Conservation (phyloP, 2,888 invertebrate species). For the Lissocephala sabroskyi region DNA sequence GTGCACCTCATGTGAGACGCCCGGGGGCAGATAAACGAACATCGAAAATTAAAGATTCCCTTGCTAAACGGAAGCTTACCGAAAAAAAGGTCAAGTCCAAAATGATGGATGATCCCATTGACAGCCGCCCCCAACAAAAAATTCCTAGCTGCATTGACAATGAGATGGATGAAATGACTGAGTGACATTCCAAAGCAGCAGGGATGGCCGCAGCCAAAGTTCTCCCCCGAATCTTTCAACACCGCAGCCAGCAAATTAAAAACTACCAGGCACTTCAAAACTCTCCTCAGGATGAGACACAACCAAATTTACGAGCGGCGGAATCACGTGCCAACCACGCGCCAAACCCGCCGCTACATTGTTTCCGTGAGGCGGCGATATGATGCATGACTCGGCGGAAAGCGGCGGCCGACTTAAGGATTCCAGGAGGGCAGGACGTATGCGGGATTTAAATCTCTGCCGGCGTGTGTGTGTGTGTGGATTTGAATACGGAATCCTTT, state of each 20-base stretch:
- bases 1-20: slow-evolving; percentile 35
- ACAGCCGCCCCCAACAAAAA: slow-evolving; percentile 1
- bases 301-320: slow-evolving; percentile 70
- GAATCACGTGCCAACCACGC: slow-evolving; percentile 73
- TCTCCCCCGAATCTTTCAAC: slow-evolving; percentile 59
- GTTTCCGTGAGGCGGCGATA: slow-evolving; percentile 47
- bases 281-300: too few relatives aligned
- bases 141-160: slow-evolving; percentile 4
- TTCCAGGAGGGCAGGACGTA: slow-evolving; percentile 33
- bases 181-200: slow-evolving; percentile 60
- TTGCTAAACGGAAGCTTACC: slow-evolving; percentile 57
- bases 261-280: slow-evolving; percentile 68
- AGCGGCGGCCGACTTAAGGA: slow-evolving; percentile 44
- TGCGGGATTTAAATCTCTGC: slow-evolving; percentile 52
- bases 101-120: slow-evolving; percentile 72
- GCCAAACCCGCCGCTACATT: slow-evolving; percentile 51
- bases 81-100: slow-evolving; percentile 72
- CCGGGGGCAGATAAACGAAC: slow-evolving; percentile 54
- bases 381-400: slow-evolving; percentile 63
- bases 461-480: slow-evolving; percentile 22
- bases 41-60: slow-evolving; percentile 61
- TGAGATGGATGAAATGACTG: slow-evolving; percentile 47
- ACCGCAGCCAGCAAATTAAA: slow-evolving; percentile 67
- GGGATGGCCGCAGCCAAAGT: too few relatives aligned
- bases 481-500: slow-evolving; percentile 56